Evolutionary conservation across 2,113 vertebrate species (phyloP).

Genomic region (Hypomesus transpacificus): DNA sequence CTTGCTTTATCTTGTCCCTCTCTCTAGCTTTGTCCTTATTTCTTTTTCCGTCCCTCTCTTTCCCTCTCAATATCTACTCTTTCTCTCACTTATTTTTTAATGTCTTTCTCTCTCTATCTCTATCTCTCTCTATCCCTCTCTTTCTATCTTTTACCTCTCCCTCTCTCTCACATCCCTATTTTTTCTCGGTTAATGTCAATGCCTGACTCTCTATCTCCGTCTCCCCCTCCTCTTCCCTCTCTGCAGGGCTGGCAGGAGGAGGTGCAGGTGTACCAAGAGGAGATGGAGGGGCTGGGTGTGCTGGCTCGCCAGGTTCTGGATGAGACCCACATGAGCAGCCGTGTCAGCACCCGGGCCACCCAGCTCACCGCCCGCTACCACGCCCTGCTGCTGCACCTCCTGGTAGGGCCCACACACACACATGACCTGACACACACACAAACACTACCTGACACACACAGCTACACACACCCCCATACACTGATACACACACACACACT

Average conservation of each 20-base stretch:
- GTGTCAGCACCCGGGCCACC: slow-evolving; percentile 83
- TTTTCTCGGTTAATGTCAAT: not conserved
- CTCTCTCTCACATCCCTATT: no score
- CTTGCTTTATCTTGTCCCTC: no score
- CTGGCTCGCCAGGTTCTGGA: slow-evolving; percentile 91
- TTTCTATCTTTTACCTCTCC: no score
- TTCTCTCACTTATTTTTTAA: no score
- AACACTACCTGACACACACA: not conserved
- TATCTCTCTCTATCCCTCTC: no score
- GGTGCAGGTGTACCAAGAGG: slow-evolving; percentile 81
- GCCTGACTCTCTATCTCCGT: not conserved
- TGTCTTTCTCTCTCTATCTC: no score
- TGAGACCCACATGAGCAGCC: slow-evolving; percentile 80
- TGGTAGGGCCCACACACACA: slow-evolving; percentile 47
- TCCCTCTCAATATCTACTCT: no score
- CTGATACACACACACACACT: not conserved
- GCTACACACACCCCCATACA: not conserved
- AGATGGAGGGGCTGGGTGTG: slow-evolving; percentile 86
- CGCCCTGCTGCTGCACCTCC: slow-evolving; percentile 81
- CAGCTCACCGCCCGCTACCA: slow-evolving; percentile 90
- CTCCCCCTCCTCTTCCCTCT: not conserved
- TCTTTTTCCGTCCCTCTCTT: no score
- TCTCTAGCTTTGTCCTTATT: no score
- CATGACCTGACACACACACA: not conserved
- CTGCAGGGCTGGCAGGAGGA: slow-evolving; percentile 89